Base-by-base conservation (phyloP, 2,888 invertebrate species). In the Drosophila rellima region DNA sequence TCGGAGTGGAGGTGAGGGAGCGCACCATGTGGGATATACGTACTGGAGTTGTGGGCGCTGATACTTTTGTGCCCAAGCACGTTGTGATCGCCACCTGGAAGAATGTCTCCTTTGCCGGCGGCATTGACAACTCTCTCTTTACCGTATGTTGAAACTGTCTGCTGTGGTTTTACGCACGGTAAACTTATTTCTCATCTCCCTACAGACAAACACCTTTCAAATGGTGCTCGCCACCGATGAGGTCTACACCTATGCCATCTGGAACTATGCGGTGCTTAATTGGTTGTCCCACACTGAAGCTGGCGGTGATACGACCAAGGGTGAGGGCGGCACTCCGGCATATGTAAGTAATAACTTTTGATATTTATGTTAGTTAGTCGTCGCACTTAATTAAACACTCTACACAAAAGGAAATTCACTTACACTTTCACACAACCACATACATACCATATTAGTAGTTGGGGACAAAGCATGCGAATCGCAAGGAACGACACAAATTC, bases 151-250 rank as follows among this genome's bases (percentile, higher is more conserved):
- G 31, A 23, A 44, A 33, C 10, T 33, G 15, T 31, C 3, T 17
- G 20, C 1, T 54, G 42, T 55, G 15, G 23, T 39, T 52, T 39
- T 15, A 13, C 7, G 6, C 11, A 33, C 18, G 11, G 7, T 56
- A 23, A 39, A 50, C 18, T 57, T 20, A 20, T n/a, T 59, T 33
- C 54, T 33, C 15, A 37, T 35, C 23, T 17, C 4, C n/a, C 17
- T 64, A 6, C 93, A 97, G 96, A 97, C 98, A 1, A 99, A 99
- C 91, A 98, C 98, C 0, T 99, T 98, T 94, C 99, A 99, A 95
- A 94, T 97, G 94, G 95, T 98, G 3, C 92, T 99, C 56, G 97
- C 97, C 0, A 98, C 98, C 0, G 98, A 98, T 91, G 98, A 98
- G 93, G 97, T 97, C 3, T 96, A 96, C 89, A 98, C 98, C 0